A percentile compares a stretch with the other conserved stretches of the same genome.
These are phyloP conservation scores for Parazoanthus atlanticus DNA, from an alignment of 92 coral and sea anemone genomes.

Conservation along the genomic window DNA sequence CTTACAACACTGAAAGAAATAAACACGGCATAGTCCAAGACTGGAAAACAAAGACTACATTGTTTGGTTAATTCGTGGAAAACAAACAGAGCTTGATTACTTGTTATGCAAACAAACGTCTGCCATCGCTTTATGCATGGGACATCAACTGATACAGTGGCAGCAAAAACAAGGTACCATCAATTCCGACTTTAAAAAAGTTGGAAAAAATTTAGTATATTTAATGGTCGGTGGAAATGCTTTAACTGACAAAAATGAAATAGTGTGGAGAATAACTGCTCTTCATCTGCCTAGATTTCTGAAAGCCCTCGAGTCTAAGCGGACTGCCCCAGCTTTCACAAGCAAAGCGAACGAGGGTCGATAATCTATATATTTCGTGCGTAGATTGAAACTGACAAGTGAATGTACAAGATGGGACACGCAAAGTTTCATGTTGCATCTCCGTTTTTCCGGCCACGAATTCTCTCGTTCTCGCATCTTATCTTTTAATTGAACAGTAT, in stretches of 20 bases:
- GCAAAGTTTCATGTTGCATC: constrained; percentile 27
- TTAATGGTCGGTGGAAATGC: not conserved
- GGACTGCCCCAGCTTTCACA: not conserved
- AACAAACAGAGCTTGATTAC: constrained; percentile 23
- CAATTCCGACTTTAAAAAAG: not conserved
- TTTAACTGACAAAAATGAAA: not conserved
- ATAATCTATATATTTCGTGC: constrained; percentile 14
- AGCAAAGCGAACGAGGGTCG: not conserved
- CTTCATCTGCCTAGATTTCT: not conserved
- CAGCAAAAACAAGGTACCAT: no score
- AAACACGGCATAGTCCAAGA: not conserved
- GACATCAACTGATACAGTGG: not conserved
- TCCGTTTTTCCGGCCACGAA: constrained; percentile 1
- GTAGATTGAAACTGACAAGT: constrained; percentile 7
- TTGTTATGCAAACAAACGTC: constrained; percentile 36
- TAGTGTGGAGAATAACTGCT: not conserved
- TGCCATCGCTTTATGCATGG: not conserved
- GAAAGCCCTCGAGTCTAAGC: not conserved
- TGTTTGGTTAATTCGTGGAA: constrained; percentile 21
- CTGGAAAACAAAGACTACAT: constrained; percentile 9
- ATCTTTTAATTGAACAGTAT: constrained; percentile 27
- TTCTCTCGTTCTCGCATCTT: not conserved
- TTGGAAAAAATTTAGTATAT: not conserved
- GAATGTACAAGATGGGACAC: not conserved
- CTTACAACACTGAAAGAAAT: not conserved